Percentiles rank a stretch among this genome's conserved stretches.
These are phyloP conservation scores for Linurgus olivaceus DNA, from an alignment of 2,797 vertebrate species.

Conservation along the genomic window DNA sequence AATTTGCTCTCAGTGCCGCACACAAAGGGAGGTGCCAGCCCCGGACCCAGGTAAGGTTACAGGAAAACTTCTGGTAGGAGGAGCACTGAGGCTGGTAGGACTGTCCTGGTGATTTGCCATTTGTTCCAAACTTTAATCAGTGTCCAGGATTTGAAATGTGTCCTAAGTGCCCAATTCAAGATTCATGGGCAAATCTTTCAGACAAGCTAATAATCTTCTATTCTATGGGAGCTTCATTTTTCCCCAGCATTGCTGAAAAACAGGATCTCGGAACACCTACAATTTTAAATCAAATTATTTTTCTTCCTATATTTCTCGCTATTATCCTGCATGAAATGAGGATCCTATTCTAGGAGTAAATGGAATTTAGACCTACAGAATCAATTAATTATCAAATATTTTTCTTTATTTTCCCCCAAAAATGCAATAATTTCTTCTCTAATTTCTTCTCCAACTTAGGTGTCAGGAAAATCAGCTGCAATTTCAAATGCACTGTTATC, in stretches of 20 bases:
- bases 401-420: neutral
- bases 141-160: neutral
- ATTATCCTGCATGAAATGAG: neutral
- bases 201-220: neutral
- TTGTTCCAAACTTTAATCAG: neutral
- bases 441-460: neutral
- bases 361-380: neutral
- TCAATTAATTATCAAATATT: neutral
- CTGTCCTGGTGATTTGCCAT: neutral
- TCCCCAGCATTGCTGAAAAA: neutral
- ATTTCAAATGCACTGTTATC: neutral
- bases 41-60: constrained; percentile 71
- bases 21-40: constrained; percentile 70
- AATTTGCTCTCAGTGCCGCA: constrained; percentile 78
- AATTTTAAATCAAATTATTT: neutral
- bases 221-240: neutral
- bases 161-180: neutral
- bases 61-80: neutral
- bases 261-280: neutral
- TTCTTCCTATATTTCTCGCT: neutral
- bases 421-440: neutral
- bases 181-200: neutral
- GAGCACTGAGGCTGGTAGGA: neutral
- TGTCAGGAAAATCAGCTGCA: neutral
- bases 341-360: neutral